A percentile compares a stretch with the other conserved stretches of the same genome.
Evolutionary conservation across 1,140 invertebrate species (phyloP).

Genomic region (Artemia franciscana): DNA sequence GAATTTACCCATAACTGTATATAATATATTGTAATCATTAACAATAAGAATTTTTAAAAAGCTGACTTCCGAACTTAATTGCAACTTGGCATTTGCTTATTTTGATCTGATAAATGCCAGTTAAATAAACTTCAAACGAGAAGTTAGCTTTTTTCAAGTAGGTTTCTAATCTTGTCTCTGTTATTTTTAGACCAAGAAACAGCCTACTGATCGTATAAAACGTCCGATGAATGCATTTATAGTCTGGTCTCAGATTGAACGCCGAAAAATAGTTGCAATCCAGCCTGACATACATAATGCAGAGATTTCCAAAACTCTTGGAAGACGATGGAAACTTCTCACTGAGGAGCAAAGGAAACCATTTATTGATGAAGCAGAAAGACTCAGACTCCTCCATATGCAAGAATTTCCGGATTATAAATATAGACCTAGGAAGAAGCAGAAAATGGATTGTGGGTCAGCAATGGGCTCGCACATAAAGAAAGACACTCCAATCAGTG

Average conservation of each 20-base stretch:
- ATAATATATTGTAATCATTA: too few species aligned
- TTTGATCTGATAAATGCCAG: too few species aligned
- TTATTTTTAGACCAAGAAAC: slow-evolving; percentile 73
- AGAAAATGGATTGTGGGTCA: slow-evolving; percentile 26
- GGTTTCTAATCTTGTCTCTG: too few species aligned
- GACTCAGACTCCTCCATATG: slow-evolving; percentile 68
- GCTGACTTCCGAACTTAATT: too few species aligned
- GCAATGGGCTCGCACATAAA: slow-evolving; percentile 13
- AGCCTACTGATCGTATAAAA: slow-evolving; percentile 85
- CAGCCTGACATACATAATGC: slow-evolving; percentile 91
- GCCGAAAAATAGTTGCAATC: slow-evolving; percentile 74
- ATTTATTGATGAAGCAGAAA: slow-evolving; percentile 80
- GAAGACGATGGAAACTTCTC: slow-evolving; percentile 67
- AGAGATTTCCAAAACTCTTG: slow-evolving; percentile 81
- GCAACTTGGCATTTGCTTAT: too few species aligned
- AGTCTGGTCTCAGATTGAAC: slow-evolving; percentile 89
- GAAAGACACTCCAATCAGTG: background rate
- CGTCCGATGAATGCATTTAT: slow-evolving; percentile 95
- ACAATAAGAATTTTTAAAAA: too few species aligned
- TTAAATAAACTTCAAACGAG: too few species aligned
- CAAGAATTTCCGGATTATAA: slow-evolving; percentile 95
- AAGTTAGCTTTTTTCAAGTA: too few species aligned
- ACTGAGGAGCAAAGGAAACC: slow-evolving; percentile 68
- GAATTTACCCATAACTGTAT: too few species aligned
- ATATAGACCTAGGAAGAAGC: slow-evolving; percentile 81